These are phyloP conservation scores for Notarius lentiginosus DNA, from an alignment of 2,113 vertebrate genomes.

Conservation along the genomic window DNA sequence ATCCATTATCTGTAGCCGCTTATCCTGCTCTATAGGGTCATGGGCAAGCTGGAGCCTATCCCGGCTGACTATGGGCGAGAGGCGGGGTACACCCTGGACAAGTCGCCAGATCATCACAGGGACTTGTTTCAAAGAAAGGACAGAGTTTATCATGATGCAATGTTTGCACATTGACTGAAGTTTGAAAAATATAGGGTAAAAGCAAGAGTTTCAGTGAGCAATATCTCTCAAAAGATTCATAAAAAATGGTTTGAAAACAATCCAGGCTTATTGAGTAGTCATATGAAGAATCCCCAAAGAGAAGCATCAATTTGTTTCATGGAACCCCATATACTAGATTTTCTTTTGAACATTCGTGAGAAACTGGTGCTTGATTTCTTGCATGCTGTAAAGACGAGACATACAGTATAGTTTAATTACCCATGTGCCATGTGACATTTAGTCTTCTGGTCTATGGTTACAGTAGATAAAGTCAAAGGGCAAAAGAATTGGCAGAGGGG, in stretches of 20 bases:
- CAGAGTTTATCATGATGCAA: conserved; percentile 62
- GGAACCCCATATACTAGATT: background rate
- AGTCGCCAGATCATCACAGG: too few species aligned
- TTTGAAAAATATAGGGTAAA: conserved; percentile 30
- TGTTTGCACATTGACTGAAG: conserved; percentile 11
- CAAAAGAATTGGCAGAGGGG: conserved; percentile 66
- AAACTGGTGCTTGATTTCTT: conserved; percentile 5
- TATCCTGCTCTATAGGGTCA: too few species aligned
- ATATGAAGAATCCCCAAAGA: background rate
- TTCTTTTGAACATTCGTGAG: background rate
- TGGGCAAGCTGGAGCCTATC: too few species aligned
- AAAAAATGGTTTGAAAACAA: background rate
- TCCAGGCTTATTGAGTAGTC: background rate
- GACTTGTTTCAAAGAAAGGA: conserved; percentile 45
- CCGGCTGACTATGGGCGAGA: too few species aligned
- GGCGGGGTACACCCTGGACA: too few species aligned
- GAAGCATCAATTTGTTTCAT: background rate
- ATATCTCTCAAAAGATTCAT: background rate
- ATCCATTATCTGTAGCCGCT: too few species aligned
- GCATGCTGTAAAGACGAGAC: conserved; percentile 41
- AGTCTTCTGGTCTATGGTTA: conserved; percentile 76
- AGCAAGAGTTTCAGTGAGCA: background rate
- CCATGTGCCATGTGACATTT: conserved; percentile 79
- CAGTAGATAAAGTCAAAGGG: conserved; percentile 76
- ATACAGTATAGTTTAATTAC: conserved; percentile 60